Base-by-base conservation (phyloP, 1,140 invertebrate genomes). In the Ceratosolen fusciceps region DNA sequence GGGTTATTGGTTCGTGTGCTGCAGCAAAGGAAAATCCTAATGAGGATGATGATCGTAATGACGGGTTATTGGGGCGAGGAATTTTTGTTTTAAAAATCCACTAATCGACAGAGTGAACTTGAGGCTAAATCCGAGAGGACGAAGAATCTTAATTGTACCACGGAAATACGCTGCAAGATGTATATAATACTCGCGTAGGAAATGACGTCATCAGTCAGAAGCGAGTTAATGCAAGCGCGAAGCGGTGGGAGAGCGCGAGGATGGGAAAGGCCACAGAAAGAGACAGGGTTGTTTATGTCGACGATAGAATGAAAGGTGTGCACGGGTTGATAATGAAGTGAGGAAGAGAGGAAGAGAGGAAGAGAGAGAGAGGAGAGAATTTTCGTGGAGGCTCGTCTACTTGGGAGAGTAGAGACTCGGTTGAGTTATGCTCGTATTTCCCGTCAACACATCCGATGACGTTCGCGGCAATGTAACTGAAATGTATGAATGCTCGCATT, bases 361-460 rank as follows among this genome's bases (percentile, higher is more conserved):
- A 80, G 80, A 80, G 77, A 76, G 37, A 47, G 65, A 77, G 80
- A 79, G 62, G 31, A 52, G 70, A 26, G 56, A 72, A 81, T 76
- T 80, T 80, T 82, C 77, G 34, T 70, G 60, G 56, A 75, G 65
- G 60, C 60, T 65, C 60, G 31, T 14, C 16, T 37, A 9, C 19
- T 52, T n/a, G 47, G 58, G 70, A 12, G n/a, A n/a, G n/a, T n/a
- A n/a, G n/a, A 74, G 67, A 47, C 54, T 85, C 84, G 83, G 86
- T 85, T 88, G 87, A 88, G 85, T 88, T 88, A 88, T 88, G 87
- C 87, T 88, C 84, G 87, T 86, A 88, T 88, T 88, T 88, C 87
- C 87, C 87, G 87, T 88, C 87, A 88, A 86, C 87, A 85, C 86
- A 88, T 88, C 87, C 87, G 86, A 88, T 88, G 86, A 88, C 87